Evolutionary conservation across 2,113 vertebrate genomes (phyloP).

Genomic region (Mus pahari): DNA sequence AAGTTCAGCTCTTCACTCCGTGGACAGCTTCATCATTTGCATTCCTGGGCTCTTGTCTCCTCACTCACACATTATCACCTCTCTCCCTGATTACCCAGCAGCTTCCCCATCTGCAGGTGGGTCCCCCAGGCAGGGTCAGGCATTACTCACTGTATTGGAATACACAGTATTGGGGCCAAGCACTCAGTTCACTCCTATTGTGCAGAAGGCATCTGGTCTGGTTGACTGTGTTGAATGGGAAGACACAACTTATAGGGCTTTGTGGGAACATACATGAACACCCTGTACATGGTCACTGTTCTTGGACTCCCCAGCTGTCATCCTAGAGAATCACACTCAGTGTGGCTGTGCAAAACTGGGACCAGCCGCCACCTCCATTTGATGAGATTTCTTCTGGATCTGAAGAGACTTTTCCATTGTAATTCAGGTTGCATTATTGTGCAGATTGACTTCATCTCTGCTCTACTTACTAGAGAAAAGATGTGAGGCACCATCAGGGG

Average conservation of each 20-base stretch:
- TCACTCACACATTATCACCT: not conserved
- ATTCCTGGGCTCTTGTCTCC: not conserved
- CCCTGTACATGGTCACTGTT: not conserved
- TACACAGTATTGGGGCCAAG: too few species aligned
- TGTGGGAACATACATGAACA: not conserved
- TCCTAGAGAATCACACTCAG: not conserved
- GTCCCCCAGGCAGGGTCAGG: not conserved
- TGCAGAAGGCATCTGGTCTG: not conserved
- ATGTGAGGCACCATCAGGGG: not conserved
- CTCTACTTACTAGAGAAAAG: too few species aligned
- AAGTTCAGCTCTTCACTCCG: not conserved
- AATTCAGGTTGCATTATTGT: not conserved
- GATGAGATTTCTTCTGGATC: not conserved
- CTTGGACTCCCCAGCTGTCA: not conserved
- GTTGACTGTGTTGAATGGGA: not conserved
- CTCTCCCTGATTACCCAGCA: not conserved
- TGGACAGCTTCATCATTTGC: not conserved
- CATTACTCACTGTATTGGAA: not conserved
- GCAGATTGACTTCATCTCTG: constrained; percentile 32
- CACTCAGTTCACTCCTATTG: not conserved
- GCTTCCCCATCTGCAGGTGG: not conserved
- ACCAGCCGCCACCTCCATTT: not conserved
- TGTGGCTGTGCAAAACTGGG: not conserved
- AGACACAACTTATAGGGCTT: not conserved
- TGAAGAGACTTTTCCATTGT: not conserved